Evolutionary conservation across 1,140 invertebrate genomes (phyloP).

Genomic region (Aphelinus certus): DNA sequence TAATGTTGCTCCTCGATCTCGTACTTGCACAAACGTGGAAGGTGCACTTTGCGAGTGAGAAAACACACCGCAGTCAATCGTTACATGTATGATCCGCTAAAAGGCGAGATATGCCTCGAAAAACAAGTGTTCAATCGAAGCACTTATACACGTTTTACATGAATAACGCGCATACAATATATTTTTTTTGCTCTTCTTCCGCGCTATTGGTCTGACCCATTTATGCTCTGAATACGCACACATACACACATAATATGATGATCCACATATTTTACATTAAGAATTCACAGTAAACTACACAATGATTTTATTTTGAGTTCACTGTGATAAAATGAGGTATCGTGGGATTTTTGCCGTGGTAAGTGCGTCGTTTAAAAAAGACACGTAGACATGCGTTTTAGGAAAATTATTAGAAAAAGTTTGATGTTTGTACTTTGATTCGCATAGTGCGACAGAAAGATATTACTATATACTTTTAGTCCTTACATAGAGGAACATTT

Average conservation of each 20-base stretch:
- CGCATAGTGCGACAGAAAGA: neutral
- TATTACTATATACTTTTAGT: too few species aligned
- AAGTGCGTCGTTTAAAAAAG: neutral
- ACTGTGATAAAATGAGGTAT: slow-evolving; percentile 22
- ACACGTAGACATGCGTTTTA: neutral
- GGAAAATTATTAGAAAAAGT: slow-evolving; percentile 24
- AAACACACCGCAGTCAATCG: too few species aligned
- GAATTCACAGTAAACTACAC: neutral
- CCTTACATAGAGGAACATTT: too few species aligned
- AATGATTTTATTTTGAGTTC: neutral
- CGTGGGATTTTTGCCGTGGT: too few species aligned
- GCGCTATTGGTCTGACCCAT: neutral
- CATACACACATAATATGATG: too few species aligned
- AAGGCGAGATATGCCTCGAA: slow-evolving; percentile 3
- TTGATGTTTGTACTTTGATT: slow-evolving; percentile 8
- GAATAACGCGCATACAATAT: neutral
- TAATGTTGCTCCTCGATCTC: too few species aligned
- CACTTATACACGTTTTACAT: slow-evolving; percentile 2
- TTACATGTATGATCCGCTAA: too few species aligned
- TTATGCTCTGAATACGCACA: neutral
- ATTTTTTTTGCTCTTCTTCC: neutral
- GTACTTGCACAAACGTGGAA: too few species aligned
- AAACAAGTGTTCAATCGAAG: slow-evolving; percentile 12
- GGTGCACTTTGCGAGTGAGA: too few species aligned
- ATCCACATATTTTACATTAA: neutral